A percentile compares a stretch with the other conserved stretches of the same genome.
phyloP scores from a whole-genome alignment of 2,113 vertebrate species.

The Uria aalge region DNA sequence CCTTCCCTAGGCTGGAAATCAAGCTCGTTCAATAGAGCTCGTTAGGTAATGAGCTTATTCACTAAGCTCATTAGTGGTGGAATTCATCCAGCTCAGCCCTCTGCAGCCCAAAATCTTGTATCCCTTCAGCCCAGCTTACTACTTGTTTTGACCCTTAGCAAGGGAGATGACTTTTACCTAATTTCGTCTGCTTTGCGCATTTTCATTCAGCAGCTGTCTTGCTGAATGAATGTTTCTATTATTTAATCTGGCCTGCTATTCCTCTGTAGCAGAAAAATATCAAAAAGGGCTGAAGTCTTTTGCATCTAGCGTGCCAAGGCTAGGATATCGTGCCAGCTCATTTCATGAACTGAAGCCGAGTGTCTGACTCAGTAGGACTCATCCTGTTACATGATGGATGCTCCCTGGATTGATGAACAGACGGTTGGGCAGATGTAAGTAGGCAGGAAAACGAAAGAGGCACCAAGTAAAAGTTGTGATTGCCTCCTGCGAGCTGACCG shows the following conservation, averaged over 20 bases:
- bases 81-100: conserved; percentile 54
- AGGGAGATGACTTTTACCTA: not conserved
- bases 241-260: not conserved
- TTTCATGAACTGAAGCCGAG: not conserved
- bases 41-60: conserved; percentile 65
- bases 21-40: conserved; percentile 54
- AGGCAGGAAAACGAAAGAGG: conserved; percentile 41
- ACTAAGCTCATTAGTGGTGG: conserved; percentile 60
- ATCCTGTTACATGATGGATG: conserved; percentile 4
- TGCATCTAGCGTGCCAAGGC: not conserved
- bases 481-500: conserved; percentile 53
- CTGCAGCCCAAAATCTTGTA: conserved; percentile 21
- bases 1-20: conserved; percentile 42
- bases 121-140: not conserved
- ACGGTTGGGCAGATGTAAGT: conserved; percentile 46
- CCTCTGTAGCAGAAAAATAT: not conserved
- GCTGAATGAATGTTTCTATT: not conserved
- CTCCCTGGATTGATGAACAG: conserved; percentile 37
- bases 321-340: not conserved
- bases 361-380: conserved; percentile 36
- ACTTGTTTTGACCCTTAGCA: not conserved
- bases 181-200: not conserved
- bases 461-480: conserved; percentile 44
- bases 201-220: not conserved
- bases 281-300: not conserved